Percentiles rank a stretch among this genome's conserved stretches.
Conservation (phyloP, 2,888 invertebrate species). For the Baccha elongata region DNA sequence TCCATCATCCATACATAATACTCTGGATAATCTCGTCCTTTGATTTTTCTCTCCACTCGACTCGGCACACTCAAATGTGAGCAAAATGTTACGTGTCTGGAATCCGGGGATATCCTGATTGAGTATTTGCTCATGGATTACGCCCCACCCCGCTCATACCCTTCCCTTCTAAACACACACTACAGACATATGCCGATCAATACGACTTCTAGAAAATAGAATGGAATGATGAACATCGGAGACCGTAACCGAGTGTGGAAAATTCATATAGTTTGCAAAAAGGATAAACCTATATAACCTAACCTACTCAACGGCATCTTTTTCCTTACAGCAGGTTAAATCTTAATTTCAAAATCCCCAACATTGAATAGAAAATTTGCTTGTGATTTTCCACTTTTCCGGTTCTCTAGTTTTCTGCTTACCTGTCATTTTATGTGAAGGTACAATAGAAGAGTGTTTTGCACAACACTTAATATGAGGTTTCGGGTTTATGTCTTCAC, state of each 20-base stretch:
- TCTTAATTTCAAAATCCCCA: not conserved
- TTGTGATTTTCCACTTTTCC: conserved; percentile 37
- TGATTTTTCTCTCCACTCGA: conserved; percentile 67
- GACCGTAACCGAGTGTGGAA: conserved; percentile 34
- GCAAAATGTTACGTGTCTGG: conserved; percentile 69
- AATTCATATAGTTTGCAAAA: conserved; percentile 64
- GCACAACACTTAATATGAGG: not conserved
- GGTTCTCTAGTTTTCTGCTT: conserved; percentile 51
- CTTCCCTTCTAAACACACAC: not conserved
- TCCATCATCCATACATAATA: conserved; percentile 53
- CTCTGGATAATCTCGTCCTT: conserved; percentile 63
- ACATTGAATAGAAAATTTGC: not conserved
- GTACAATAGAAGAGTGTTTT: not conserved
- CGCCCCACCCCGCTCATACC: conserved; percentile 14
- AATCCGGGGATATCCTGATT: conserved; percentile 68
- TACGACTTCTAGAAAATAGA: conserved; percentile 35
- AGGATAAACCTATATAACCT: not conserved
- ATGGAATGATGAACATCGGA: conserved; percentile 59
- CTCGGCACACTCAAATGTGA: conserved; percentile 61
- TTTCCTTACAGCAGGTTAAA: not conserved
- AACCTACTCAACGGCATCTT: not conserved
- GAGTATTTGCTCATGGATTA: conserved; percentile 71
- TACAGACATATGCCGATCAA: conserved; percentile 60
- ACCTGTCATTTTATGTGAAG: conserved; percentile 47
- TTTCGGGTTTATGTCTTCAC: conserved; percentile 22